Evolutionary conservation across 2,113 vertebrate genomes (phyloP), one percentile per base, ranked within the genome.

Genomic region (Nymphicus hollandicus): DNA sequence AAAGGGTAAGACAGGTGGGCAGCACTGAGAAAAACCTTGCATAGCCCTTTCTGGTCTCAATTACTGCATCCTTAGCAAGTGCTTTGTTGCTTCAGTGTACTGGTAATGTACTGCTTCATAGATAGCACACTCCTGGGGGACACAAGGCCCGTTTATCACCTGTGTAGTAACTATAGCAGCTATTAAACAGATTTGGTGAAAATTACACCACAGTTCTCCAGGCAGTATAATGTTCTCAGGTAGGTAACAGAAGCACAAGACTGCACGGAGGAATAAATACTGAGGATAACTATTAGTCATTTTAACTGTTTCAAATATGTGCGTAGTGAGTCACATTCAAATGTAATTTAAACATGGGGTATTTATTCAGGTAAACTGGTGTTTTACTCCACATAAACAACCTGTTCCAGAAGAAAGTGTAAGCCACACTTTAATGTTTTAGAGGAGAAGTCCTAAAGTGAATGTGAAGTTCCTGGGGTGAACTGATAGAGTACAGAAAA

Each of bases 71-170:
- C 47, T 37, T 49, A 65, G 43, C 0, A 1, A 61, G n/a, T 6
- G 8, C 25, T 74, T 47, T 78, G 24, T 28, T 9, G 1, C 55
- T 33, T 31, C 20, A n/a, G 55, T 0, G 5, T 29, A 41, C 33
- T 81, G 68, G 12, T 17, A 49, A 63, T 3, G 29, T 5, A 7
- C 50, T 77, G 76, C 56, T 53, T 70, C 65, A 7, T 2, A 46
- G 35, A 28, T 55, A 63, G 49, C 0, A 0, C 0, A 2, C 17
- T 77, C 22, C 76, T 86, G 37, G 25, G 52, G 44, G n/a, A 37
- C n/a, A 46, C 2, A 4, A 15, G 33, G 28, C 27, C 27, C 1
- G 0, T 33, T 85, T 69, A 55, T 85, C 58, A 50, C 60, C 39
- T 44, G 18, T 41, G 8, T 39, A 25, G 28, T 25, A 65, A 55